Conservation (phyloP, 2,113 vertebrate species). For the Sinocyclocheilus anophthalmus region DNA sequence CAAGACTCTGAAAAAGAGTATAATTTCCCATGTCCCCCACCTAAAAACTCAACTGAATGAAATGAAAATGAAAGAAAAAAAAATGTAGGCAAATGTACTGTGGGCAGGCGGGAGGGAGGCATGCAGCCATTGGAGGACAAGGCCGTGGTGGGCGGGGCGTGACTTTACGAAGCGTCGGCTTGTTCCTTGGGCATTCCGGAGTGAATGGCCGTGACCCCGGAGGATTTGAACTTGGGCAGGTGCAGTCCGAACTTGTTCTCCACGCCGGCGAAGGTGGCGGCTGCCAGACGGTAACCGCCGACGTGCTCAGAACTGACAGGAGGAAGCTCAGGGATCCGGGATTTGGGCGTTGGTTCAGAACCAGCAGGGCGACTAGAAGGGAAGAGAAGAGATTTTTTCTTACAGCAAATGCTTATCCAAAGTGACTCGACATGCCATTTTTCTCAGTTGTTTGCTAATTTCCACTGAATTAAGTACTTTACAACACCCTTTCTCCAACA, state of each 20-base stretch:
- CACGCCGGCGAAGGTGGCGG: constrained; percentile 95
- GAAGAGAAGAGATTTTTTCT: background rate
- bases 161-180: constrained; percentile 60
- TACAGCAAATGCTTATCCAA: background rate
- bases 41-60: constrained; percentile 49
- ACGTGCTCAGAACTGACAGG: constrained; percentile 88
- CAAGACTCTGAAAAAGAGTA: constrained; percentile 37
- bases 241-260: constrained; percentile 98
- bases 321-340: constrained; percentile 92
- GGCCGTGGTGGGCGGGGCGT: constrained; percentile 48
- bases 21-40: constrained; percentile 19
- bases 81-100: constrained; percentile 66
- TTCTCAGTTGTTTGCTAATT: background rate
- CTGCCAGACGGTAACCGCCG: constrained; percentile 93
- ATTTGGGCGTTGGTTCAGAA: constrained; percentile 85
- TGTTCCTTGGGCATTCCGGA: constrained; percentile 58
- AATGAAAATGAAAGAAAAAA: constrained; percentile 38
- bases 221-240: constrained; percentile 92
- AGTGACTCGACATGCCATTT: background rate
- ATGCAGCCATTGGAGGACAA: constrained; percentile 73
- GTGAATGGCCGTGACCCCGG: constrained; percentile 75
- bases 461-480: background rate
- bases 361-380: constrained; percentile 84
- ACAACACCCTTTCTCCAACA: background rate
- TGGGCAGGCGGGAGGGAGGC: constrained; percentile 68